A percentile compares a stretch with the other conserved stretches of the same genome.
These are phyloP conservation scores for Thecophora atra DNA, from an alignment of 2,888 invertebrate species.

Conservation along the genomic window DNA sequence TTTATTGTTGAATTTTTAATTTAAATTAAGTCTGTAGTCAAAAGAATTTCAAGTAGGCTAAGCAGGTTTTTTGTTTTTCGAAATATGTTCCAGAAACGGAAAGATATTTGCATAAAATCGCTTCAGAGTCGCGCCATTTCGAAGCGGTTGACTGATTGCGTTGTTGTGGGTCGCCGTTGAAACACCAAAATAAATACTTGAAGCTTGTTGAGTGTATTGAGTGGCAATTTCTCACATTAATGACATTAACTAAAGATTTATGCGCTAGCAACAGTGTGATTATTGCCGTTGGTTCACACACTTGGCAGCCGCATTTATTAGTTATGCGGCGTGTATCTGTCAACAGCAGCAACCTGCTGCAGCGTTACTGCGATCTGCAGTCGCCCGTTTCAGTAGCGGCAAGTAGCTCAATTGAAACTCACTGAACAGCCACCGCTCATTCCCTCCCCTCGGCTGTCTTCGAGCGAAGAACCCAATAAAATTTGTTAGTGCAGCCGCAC, in stretches of 20 bases:
- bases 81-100: too few species aligned
- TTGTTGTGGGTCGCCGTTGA: conserved; percentile 23
- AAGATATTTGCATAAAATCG: conserved; percentile 38
- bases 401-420: conserved; percentile 16
- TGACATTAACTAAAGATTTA: conserved; percentile 60
- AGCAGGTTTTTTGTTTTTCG: too few species aligned
- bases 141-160: conserved; percentile 40
- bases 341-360: conserved; percentile 17
- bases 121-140: not conserved
- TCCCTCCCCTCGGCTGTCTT: not conserved
- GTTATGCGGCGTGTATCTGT: not conserved
- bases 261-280: conserved; percentile 45
- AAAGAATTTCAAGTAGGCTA: too few species aligned
- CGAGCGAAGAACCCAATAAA: not conserved
- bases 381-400: not conserved
- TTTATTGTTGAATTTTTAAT: too few species aligned
- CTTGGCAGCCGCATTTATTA: conserved; percentile 6
- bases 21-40: too few species aligned
- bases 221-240: conserved; percentile 60
- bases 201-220: conserved; percentile 57
- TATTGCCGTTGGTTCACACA: conserved; percentile 12
- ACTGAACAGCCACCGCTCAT: conserved; percentile 5
- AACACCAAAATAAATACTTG: conserved; percentile 50
- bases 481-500: not conserved
- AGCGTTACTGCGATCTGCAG: not conserved